These are phyloP conservation scores for Forbesichthys agassizii DNA, from an alignment of 2,113 vertebrate species.

Conservation along the genomic window DNA sequence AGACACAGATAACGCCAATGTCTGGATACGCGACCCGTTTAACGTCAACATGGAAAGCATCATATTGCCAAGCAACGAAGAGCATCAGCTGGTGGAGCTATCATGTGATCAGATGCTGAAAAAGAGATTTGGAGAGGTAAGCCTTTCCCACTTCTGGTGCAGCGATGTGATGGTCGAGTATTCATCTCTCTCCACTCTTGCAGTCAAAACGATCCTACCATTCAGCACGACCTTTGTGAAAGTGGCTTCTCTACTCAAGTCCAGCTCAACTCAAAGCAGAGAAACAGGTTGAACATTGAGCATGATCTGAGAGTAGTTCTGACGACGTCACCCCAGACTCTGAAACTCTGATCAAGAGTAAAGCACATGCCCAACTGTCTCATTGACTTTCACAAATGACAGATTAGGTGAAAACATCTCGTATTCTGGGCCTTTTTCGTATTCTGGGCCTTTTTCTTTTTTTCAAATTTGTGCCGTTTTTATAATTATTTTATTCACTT, in stretches of 20 bases:
- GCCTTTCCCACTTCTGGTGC: conserved; percentile 8
- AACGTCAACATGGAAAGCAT: conserved; percentile 16
- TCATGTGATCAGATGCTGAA: conserved; percentile 21
- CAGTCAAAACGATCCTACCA: conserved; percentile 8
- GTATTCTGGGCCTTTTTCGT: too few relatives aligned
- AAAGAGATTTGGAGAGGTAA: conserved; percentile 13
- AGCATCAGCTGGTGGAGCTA: conserved; percentile 26
- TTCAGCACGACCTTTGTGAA: conserved; percentile 15
- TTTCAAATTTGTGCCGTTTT: too few relatives aligned
- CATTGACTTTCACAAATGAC: too few relatives aligned
- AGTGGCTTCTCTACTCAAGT: neutral
- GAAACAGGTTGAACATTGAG: neutral
- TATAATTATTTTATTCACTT: too few relatives aligned
- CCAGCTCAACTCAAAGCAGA: neutral
- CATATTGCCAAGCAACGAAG: conserved; percentile 38
- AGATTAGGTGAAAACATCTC: too few relatives aligned
- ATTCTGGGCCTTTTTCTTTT: too few relatives aligned
- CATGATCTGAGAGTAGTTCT: neutral
- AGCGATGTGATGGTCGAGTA: conserved; percentile 1
- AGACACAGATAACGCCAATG: neutral
- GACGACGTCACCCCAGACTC: conserved; percentile 6
- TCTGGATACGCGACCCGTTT: conserved; percentile 13
- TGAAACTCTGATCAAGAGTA: neutral
- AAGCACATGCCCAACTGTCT: too few relatives aligned
- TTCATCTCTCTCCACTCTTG: neutral